Base-by-base conservation (phyloP, 2,797 vertebrate genomes). In the Centropyge bicolor region DNA sequence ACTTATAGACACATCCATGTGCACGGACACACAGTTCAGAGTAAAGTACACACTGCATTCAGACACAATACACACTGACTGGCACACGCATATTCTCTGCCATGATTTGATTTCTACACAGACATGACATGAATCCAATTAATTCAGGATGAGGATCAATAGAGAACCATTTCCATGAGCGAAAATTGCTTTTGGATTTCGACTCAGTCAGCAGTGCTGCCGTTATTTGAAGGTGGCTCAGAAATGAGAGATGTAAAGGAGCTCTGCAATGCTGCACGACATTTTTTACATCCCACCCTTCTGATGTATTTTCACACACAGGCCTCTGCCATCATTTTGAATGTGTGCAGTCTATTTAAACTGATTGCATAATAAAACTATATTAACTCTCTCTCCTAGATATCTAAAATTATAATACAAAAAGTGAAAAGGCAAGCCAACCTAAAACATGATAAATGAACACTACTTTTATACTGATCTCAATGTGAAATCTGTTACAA, bases 81-180 rank as follows among this genome's bases (percentile, higher is more conserved):
- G 54, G 19, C 51, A 1, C 67, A 17, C 81, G 79, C 63, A 38
- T 0, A 77, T 75, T 78, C 64, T 74, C 75, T 48, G 55, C 62
- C 68, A 10, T 74, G 86, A 89, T 93, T 93, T 91, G 87, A 92
- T 93, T 91, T 86, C 80, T 65, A 76, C 84, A 52, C 85, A 70
- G 90, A 89, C 93, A 86, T 89, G 91, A 92, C 91, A 88, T 85
- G 86, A 91, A 93, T 93, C 90, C 88, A 92, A 93, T 93, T 93
- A 92, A 93, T 93, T 89, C 86, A 80, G 91, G 76, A 89, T 76
- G 88, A 85, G 90, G 90, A 93, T 95, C 93, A 93, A 95, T 94
- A 89, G 90, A 82, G 86, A 89, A 76, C 89, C 87, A 92, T 93
- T 94, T 95, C 89, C 86, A 90, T 89, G 90, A 84, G 75, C 90